Conservation (phyloP, 2,113 vertebrate species). For the Phyllostomus hastatus region DNA sequence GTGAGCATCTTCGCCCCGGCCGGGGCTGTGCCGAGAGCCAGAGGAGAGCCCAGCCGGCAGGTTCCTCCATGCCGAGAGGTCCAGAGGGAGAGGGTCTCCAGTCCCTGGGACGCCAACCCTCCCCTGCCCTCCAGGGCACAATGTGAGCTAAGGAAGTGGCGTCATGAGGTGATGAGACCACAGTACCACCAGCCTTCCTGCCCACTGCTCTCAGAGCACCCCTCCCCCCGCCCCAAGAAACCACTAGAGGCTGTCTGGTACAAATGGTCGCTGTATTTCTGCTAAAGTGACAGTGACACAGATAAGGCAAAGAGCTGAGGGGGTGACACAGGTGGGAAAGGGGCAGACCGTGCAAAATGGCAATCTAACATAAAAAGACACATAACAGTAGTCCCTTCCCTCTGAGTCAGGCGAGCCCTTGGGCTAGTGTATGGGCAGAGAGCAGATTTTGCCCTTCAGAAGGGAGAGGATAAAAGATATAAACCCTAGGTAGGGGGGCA, state of each 20-base stretch:
- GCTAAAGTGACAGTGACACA: constrained; percentile 57
- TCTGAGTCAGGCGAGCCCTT: background rate
- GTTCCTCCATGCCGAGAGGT: background rate
- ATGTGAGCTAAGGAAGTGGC: background rate
- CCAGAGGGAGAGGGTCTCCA: background rate
- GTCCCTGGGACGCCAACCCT: background rate
- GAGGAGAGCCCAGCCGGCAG: background rate
- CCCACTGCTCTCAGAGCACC: background rate
- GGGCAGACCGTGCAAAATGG: constrained; percentile 29
- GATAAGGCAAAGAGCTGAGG: constrained; percentile 53
- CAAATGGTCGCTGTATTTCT: constrained; percentile 51
- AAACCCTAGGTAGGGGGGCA: background rate
- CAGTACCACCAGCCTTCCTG: accelerated
- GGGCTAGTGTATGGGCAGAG: background rate
- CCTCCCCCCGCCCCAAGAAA: background rate
- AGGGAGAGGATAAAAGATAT: background rate
- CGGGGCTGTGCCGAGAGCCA: background rate
- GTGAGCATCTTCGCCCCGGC: background rate
- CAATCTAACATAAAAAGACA: background rate
- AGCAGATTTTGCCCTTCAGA: background rate
- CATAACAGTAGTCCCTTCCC: background rate
- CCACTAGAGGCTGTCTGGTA: constrained; percentile 22
- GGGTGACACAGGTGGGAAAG: background rate
- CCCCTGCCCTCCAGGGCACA: background rate
- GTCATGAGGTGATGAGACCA: background rate